Evolutionary conservation across 2,113 vertebrate species (phyloP).

Genomic region (Melanocharis versteri): DNA sequence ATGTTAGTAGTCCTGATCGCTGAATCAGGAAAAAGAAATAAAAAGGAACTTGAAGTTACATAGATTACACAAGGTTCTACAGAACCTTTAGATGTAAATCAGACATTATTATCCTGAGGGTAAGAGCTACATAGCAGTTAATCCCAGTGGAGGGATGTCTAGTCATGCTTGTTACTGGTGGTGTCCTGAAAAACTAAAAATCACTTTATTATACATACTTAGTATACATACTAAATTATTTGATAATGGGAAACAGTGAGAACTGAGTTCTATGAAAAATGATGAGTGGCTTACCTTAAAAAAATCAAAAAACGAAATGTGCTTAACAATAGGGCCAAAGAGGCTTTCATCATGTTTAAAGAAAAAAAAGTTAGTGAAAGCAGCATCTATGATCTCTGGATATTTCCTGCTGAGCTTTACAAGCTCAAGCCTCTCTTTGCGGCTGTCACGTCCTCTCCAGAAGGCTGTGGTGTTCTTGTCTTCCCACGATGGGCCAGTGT

Average conservation of each 20-base stretch:
- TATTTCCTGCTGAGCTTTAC: constrained; percentile 89
- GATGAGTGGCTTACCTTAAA: constrained; percentile 84
- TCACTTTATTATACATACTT: neutral
- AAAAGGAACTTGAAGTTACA: constrained; percentile 27
- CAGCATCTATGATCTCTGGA: constrained; percentile 87
- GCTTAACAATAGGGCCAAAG: constrained; percentile 95
- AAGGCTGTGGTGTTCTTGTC: constrained; percentile 88
- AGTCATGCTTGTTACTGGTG: neutral
- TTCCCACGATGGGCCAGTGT: constrained; percentile 87
- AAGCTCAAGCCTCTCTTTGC: constrained; percentile 91
- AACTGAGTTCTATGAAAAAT: neutral
- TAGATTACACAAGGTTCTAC: neutral
- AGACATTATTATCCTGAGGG: neutral
- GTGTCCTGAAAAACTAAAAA: neutral
- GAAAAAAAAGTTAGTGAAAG: constrained; percentile 99
- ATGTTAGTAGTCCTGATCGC: constrained; percentile 58
- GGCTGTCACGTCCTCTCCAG: constrained; percentile 96
- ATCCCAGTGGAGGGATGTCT: neutral
- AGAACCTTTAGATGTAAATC: constrained; percentile 17
- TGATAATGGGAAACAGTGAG: neutral
- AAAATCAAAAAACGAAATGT: constrained; percentile 97
- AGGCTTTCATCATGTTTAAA: constrained; percentile 93
- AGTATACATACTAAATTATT: neutral
- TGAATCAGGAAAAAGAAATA: constrained; percentile 51
- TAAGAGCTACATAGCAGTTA: neutral